Evolutionary conservation across 2,113 vertebrate species (phyloP), one percentile per base, ranked within the genome.

Genomic region (Vulpes lagopus): DNA sequence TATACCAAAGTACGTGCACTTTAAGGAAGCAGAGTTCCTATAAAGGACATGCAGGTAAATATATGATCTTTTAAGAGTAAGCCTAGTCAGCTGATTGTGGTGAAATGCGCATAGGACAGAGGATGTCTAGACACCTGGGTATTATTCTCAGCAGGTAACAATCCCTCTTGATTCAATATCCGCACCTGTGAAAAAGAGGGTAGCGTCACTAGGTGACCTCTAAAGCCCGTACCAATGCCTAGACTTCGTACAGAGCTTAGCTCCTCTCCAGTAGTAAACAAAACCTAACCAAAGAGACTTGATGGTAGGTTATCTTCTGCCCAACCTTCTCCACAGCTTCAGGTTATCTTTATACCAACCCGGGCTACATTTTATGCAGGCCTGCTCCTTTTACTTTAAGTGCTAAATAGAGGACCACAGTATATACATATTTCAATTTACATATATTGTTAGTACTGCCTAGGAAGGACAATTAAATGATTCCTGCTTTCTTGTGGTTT

Each of bases 1-100:
- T 65, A 65, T 91, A 65, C 38, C 62, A 55, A 79, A 92, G 55
- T 67, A 62, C 62, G 25, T 59, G 27, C 23, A 67, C 60, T 65
- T 3, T 74, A 93, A 91, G 32, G 78, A 93, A 91, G 90, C 14
- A 64, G 65, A 81, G 27, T 92, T 97, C 32, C 60, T 78, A 15
- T 96, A 87, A 83, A 96, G 20, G 38, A 71, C 27, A 57, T 65
- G 43, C 94, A 95, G 74, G 32, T 95, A 95, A 88, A 65, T 20
- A 3, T 76, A 65, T 64, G 67, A 53, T 84, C 38, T 90, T 90
- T 95, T 90, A 80, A 96, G 90, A 89, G 27, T 69, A 84, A 73
- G 60, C 38, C 57, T 90, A 97, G 53, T 95, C 80, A 97, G 84
- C 82, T 86, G 49, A 51, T 73, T 91, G 78, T 79, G 27, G 65